Percentiles rank a stretch among this genome's conserved stretches.
phyloP scores from a whole-genome alignment of 2,888 invertebrate species.

The Acanthococcus lagerstroemiae region DNA sequence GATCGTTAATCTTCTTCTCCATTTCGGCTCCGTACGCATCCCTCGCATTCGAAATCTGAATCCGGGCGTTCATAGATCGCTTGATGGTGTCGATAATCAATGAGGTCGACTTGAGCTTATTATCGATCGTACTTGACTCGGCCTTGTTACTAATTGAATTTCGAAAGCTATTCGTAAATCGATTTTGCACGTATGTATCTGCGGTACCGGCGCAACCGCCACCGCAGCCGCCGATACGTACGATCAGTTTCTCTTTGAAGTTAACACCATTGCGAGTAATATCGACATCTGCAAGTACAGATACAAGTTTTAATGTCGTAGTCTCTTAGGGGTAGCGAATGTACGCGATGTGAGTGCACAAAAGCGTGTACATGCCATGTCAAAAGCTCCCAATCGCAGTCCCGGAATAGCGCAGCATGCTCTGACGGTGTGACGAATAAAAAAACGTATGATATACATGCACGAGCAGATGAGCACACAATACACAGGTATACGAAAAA shows the following conservation, averaged over 20 bases:
- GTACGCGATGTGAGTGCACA: too few relatives aligned
- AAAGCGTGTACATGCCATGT: constrained; percentile 15
- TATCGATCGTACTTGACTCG: neutral
- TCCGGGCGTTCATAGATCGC: neutral
- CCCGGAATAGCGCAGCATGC: constrained; percentile 2
- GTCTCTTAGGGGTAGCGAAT: too few relatives aligned
- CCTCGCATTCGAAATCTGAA: neutral
- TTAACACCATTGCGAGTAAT: constrained; percentile 7
- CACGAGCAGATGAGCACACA: too few relatives aligned
- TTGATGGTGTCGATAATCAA: constrained; percentile 18
- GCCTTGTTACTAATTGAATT: constrained; percentile 6
- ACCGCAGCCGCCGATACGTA: constrained; percentile 31
- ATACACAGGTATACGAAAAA: too few relatives aligned
- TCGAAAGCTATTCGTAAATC: constrained; percentile 16
- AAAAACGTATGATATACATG: too few relatives aligned
- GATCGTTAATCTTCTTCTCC: neutral
- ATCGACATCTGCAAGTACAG: constrained; percentile 23
- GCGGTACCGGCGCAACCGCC: neutral
- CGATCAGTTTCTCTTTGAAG: constrained; percentile 38
- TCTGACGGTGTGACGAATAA: too few relatives aligned
- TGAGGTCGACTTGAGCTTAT: constrained; percentile 15
- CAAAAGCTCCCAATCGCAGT: constrained; percentile 1
- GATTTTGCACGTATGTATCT: constrained; percentile 2
- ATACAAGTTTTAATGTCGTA: neutral
- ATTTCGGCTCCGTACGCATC: neutral